Percentiles rank a stretch among this genome's conserved stretches.
Evolutionary conservation across 2,113 vertebrate genomes (phyloP).

Genomic region (Callithrix jacchus): DNA sequence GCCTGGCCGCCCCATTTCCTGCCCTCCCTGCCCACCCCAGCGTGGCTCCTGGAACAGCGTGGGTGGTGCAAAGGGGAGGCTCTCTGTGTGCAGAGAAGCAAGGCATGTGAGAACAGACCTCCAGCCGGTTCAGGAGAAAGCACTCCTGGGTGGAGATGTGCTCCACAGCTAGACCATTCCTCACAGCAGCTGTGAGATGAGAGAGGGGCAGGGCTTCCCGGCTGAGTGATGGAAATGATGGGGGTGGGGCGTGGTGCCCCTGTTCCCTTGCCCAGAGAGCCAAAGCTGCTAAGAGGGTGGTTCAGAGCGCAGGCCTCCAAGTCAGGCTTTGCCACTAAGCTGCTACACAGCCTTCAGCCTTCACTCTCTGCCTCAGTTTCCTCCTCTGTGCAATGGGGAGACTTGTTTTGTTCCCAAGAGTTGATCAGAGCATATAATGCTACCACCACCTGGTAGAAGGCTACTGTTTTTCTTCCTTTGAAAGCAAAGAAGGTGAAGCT

Average conservation of each 20-base stretch:
- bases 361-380: neutral
- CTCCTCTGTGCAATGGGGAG: neutral
- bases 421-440: neutral
- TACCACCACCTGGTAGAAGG: neutral
- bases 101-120: neutral
- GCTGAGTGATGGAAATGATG: neutral
- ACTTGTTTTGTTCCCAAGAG: neutral
- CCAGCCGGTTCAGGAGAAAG: neutral
- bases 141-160: neutral
- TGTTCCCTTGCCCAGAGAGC: neutral
- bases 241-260: rapidly evolving
- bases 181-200: neutral
- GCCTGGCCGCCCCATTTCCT: neutral
- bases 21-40: neutral
- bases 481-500: neutral
- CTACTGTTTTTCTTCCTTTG: neutral
- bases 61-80: neutral
- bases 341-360: neutral
- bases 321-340: neutral
- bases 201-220: neutral
- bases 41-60: neutral
- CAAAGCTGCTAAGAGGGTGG: neutral
- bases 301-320: neutral
- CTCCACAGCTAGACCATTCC: neutral
- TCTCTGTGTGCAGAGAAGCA: neutral